phyloP scores from a whole-genome alignment of 1,140 invertebrate species.

The Euwallacea fornicatus region DNA sequence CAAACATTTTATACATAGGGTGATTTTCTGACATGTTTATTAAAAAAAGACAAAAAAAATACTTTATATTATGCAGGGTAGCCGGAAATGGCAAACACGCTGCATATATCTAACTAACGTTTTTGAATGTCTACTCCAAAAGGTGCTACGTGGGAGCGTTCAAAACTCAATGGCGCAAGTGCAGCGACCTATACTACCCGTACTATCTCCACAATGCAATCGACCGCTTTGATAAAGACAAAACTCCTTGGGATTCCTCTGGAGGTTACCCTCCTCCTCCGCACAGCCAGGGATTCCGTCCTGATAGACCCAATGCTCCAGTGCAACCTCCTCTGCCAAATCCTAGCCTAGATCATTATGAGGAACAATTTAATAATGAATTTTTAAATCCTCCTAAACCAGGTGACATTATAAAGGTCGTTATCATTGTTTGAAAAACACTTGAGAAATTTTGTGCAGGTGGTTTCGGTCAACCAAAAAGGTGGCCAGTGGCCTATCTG shows the following conservation, averaged over 20 bases:
- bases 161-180: conserved; percentile 78
- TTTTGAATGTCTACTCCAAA: background rate
- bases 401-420: conserved; percentile 39
- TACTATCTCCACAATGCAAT: conserved; percentile 49
- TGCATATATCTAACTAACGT: no score
- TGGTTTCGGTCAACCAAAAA: conserved; percentile 56
- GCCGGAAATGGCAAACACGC: background rate
- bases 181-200: conserved; percentile 77
- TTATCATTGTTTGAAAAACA: background rate
- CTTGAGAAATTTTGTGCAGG: conserved; percentile 42
- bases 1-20: background rate
- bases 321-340: conserved; percentile 44
- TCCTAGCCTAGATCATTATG: conserved; percentile 52
- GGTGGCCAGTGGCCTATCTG: conserved; percentile 69
- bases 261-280: conserved; percentile 27
- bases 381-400: conserved; percentile 55
- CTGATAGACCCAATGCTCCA: conserved; percentile 46
- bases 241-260: conserved; percentile 17
- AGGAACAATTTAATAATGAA: conserved; percentile 50
- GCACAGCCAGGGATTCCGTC: conserved; percentile 40
- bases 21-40: no score
- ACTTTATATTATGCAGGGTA: background rate
- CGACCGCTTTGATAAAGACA: conserved; percentile 36
- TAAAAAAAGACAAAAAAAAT: conserved; percentile 6
- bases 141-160: conserved; percentile 79